These are phyloP conservation scores for Galeruca laticollis DNA, from an alignment of 2,888 invertebrate species.

Conservation along the genomic window DNA sequence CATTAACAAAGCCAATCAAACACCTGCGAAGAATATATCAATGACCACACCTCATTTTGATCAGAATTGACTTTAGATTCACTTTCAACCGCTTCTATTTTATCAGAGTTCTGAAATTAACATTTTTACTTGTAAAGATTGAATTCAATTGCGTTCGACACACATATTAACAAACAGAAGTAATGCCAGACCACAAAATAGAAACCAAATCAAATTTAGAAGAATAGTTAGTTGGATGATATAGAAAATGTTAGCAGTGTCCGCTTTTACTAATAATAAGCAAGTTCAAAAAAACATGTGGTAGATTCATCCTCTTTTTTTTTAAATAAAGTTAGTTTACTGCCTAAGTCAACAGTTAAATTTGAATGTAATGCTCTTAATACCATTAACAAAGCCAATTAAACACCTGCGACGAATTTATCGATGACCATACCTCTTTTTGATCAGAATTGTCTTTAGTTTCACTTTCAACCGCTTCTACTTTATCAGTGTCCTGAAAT, in stretches of 20 bases:
- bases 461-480: slow-evolving; percentile 61
- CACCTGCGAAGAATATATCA: no score
- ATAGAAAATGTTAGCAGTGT: no score
- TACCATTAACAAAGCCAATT: no score
- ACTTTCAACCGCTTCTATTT: slow-evolving; percentile 62
- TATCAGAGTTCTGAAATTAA: slow-evolving; percentile 50
- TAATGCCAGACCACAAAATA: no score
- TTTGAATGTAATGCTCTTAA: no score
- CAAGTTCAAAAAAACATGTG: no score
- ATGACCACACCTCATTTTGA: slow-evolving; percentile 35
- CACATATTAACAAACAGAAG: no score
- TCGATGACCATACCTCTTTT: slow-evolving; percentile 33
- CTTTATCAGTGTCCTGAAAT: slow-evolving; percentile 55
- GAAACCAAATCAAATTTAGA: no score
- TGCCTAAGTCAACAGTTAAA: no score
- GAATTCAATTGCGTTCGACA: neutral
- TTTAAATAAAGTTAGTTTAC: neutral
- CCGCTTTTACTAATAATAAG: no score
- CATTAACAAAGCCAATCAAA: no score
- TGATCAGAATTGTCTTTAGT: slow-evolving; percentile 52
- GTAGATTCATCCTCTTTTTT: slow-evolving; percentile 32
- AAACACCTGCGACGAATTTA: neutral
- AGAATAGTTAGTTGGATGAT: no score
- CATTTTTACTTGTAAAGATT: neutral
- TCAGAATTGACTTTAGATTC: slow-evolving; percentile 54